Percentiles rank a stretch among this genome's conserved stretches.
These are phyloP conservation scores for Oostethus manadensis DNA, from an alignment of 2,113 vertebrate species.

Conservation along the genomic window DNA sequence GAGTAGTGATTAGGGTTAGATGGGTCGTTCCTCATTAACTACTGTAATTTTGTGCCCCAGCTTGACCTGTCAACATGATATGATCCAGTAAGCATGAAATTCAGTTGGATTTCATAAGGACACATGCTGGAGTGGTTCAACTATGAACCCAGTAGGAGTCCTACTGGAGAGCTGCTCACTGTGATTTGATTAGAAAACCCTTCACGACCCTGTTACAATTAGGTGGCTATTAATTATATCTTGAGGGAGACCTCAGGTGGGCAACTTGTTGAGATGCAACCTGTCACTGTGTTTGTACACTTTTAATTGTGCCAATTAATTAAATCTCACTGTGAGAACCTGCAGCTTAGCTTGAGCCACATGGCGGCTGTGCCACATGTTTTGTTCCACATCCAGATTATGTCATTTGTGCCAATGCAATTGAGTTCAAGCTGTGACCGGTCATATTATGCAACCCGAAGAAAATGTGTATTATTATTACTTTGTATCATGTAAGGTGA, in stretches of 20 bases:
- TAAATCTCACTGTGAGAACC: constrained; percentile 30
- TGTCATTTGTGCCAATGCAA: constrained; percentile 19
- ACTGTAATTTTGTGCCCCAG: too few species aligned
- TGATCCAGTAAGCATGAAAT: constrained; percentile 4
- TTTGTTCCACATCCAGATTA: constrained; percentile 20
- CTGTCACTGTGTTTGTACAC: constrained; percentile 24
- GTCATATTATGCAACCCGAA: background rate
- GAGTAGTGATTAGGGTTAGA: too few species aligned
- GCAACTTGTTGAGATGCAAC: constrained; percentile 18
- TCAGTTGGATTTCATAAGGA: constrained; percentile 27
- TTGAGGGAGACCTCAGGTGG: constrained; percentile 32
- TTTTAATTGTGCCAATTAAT: constrained; percentile 50
- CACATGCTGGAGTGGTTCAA: constrained; percentile 20
- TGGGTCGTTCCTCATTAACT: too few species aligned
- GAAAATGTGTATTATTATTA: background rate
- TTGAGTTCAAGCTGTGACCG: background rate
- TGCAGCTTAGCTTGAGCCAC: constrained; percentile 22
- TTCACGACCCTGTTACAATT: constrained; percentile 26
- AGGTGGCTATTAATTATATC: constrained; percentile 53
- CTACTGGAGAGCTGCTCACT: constrained; percentile 25
- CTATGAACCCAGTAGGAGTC: constrained; percentile 27
- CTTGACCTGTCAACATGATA: constrained; percentile 16
- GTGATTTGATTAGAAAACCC: constrained; percentile 40
- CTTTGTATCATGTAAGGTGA: too few species aligned
- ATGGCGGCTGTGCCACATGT: constrained; percentile 8